Evolutionary conservation across 2,888 invertebrate species (phyloP).

Genomic region (Brachynemurus nebulosus): DNA sequence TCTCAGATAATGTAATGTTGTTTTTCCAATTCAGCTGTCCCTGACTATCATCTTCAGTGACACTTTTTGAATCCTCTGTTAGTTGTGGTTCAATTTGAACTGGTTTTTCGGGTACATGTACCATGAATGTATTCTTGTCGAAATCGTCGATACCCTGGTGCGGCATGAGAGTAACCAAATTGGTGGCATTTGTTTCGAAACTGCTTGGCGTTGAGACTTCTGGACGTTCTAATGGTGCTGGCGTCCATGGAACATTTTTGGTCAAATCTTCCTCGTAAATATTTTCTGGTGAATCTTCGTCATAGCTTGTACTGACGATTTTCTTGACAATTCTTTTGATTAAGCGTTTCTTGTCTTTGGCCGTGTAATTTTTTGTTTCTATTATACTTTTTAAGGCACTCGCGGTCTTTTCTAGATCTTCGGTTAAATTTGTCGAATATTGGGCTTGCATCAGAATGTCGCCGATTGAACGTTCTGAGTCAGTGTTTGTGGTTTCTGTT

Average conservation of each 20-base stretch:
- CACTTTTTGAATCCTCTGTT: constrained; percentile 4
- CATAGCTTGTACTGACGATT: constrained; percentile 42
- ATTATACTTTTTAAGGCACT: constrained; percentile 43
- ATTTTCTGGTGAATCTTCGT: constrained; percentile 33
- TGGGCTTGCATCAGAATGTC: constrained; percentile 11
- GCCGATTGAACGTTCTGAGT: not conserved
- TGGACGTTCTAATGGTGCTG: constrained; percentile 22
- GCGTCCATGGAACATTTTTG: constrained; percentile 32
- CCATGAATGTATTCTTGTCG: not conserved
- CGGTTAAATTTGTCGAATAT: constrained; percentile 29
- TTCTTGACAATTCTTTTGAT: constrained; percentile 49
- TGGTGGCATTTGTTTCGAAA: too few species aligned
- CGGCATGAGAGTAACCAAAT: not conserved
- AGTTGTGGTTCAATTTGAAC: not conserved
- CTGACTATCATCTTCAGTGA: constrained; percentile 5
- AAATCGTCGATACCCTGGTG: too few species aligned
- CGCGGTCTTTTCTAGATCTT: constrained; percentile 48
- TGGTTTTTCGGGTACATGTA: too few species aligned
- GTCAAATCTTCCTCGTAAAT: constrained; percentile 12
- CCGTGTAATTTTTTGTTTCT: constrained; percentile 42
- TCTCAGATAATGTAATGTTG: constrained; percentile 34
- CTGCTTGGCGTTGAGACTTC: too few species aligned
- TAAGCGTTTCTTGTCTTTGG: constrained; percentile 43
- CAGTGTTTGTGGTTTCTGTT: too few species aligned
- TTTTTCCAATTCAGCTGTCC: constrained; percentile 31